Evolutionary conservation across 2,113 vertebrate species (phyloP).

Genomic region (Entomyzon cyanotis): DNA sequence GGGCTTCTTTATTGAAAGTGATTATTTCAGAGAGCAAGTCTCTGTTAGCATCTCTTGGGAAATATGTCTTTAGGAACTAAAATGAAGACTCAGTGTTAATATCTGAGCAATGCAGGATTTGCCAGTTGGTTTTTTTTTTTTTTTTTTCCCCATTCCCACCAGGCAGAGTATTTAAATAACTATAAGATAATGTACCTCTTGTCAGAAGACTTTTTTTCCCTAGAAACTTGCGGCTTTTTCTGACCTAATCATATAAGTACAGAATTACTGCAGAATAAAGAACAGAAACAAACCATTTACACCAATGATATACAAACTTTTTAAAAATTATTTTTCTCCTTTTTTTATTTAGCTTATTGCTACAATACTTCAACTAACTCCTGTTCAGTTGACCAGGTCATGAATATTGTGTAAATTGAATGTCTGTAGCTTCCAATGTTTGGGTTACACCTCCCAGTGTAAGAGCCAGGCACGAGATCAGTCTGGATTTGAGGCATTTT

Average conservation of each 20-base stretch:
- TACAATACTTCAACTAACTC: neutral
- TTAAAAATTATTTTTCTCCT: neutral
- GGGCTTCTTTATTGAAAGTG: neutral
- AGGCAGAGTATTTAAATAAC: neutral
- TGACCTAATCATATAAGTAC: neutral
- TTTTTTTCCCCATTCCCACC: neutral
- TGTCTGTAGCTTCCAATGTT: neutral
- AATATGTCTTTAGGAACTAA: neutral
- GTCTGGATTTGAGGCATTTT: conserved; percentile 34
- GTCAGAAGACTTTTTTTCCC: neutral
- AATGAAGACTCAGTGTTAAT: neutral
- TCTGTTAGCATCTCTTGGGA: neutral
- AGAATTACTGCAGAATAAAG: neutral
- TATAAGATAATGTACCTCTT: neutral
- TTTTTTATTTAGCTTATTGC: neutral
- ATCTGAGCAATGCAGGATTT: neutral
- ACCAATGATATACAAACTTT: neutral
- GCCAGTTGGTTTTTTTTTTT: neutral
- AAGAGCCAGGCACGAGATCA: neutral
- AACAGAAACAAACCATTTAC: neutral
- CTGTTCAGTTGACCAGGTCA: neutral
- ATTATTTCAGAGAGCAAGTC: neutral
- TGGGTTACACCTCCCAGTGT: neutral
- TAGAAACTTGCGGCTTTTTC: neutral
- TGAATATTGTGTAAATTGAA: neutral